Conservation (phyloP, 1,140 invertebrate genomes). For the Drosophila busckii region DNA sequence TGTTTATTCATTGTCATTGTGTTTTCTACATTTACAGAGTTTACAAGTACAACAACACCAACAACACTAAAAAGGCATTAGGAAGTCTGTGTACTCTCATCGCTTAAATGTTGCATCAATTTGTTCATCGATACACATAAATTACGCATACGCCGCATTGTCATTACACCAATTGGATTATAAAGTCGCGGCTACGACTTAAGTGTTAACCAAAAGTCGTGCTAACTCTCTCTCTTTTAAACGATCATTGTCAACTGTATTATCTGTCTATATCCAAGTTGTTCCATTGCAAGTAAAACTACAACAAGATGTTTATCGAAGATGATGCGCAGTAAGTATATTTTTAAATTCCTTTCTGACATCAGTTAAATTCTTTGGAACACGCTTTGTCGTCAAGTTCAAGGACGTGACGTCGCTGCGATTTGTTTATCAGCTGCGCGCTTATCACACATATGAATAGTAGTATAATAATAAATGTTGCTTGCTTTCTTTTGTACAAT, state of each 20-base stretch:
- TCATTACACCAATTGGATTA: too few relatives aligned
- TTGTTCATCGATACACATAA: constrained; percentile 33
- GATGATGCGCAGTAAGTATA: constrained; percentile 78
- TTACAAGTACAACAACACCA: too few relatives aligned
- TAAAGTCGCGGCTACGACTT: too few relatives aligned
- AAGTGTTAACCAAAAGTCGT: too few relatives aligned
- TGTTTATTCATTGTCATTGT: constrained; percentile 21
- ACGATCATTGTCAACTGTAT: not conserved
- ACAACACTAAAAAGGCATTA: constrained; percentile 10
- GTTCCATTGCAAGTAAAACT: constrained; percentile 16
- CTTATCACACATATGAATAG: constrained; percentile 5
- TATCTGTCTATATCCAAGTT: too few relatives aligned
- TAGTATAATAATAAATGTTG: not conserved
- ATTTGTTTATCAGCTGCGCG: constrained; percentile 14
- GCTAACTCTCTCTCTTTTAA: constrained; percentile 4
- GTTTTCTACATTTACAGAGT: constrained; percentile 39
- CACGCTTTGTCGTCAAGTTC: too few relatives aligned
- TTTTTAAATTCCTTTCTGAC: constrained; percentile 3
- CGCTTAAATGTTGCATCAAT: constrained; percentile 42
- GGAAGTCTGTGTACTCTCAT: constrained; percentile 31
- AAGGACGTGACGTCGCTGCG: constrained; percentile 20
- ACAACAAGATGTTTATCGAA: constrained; percentile 78
- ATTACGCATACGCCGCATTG: constrained; percentile 26
- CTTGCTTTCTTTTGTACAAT: not conserved
- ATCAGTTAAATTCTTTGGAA: too few relatives aligned